These are phyloP conservation scores for Hypena proboscidalis DNA, from an alignment of 2,888 invertebrate genomes.

Conservation along the genomic window DNA sequence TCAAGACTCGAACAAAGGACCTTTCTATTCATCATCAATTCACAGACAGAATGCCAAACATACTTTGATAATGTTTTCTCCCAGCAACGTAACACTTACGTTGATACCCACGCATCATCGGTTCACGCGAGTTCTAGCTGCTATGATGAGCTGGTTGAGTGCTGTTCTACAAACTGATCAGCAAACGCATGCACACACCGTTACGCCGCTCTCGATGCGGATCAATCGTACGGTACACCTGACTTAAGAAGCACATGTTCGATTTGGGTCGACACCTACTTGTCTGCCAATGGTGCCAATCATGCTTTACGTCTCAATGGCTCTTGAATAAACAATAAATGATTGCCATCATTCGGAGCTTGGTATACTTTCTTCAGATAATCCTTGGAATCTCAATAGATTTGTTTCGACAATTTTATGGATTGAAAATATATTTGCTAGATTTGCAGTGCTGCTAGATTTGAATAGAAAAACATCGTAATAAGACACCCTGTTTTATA, in stretches of 20 bases:
- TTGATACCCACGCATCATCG: constrained; percentile 10
- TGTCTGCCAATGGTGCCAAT: constrained; percentile 28
- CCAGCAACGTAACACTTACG: constrained; percentile 4
- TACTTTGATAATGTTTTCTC: neutral
- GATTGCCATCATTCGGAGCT: no score
- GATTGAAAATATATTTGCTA: no score
- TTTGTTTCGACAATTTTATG: no score
- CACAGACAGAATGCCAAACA: no score
- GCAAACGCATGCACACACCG: constrained; percentile 54
- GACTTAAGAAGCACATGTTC: constrained; percentile 60
- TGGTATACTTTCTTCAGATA: neutral
- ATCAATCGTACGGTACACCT: constrained; percentile 70
- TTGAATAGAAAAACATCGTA: no score
- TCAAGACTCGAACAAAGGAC: no score
- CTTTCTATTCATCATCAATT: no score
- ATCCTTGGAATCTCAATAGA: no score
- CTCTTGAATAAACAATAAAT: neutral
- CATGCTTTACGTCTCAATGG: constrained; percentile 21
- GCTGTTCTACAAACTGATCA: constrained; percentile 53
- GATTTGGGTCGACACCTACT: constrained; percentile 51
- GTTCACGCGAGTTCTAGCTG: constrained; percentile 14
- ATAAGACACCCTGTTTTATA: no score
- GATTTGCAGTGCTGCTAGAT: no score
- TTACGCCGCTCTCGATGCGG: constrained; percentile 68
- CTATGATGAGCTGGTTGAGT: constrained; percentile 21